These are phyloP conservation scores for Nemotelus nigrinus DNA, from an alignment of 2,888 invertebrate genomes.

Conservation along the genomic window DNA sequence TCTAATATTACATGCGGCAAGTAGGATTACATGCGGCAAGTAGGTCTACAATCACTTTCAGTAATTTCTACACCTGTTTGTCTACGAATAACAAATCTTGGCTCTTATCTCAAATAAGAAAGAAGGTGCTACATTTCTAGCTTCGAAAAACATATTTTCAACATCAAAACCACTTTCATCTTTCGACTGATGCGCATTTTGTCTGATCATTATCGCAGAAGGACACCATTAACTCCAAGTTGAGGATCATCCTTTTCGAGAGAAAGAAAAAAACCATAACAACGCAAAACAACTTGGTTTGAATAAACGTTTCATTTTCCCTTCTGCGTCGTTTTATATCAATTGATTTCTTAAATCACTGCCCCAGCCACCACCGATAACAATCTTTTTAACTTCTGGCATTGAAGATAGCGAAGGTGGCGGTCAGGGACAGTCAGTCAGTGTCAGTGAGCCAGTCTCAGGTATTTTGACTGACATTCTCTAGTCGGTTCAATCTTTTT, in stretches of 20 bases:
- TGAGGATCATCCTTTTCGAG: constrained; percentile 6
- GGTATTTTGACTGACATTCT: neutral
- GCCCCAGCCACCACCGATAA: constrained; percentile 30
- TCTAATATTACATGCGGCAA: too few relatives aligned
- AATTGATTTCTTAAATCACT: constrained; percentile 44
- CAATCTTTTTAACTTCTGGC: constrained; percentile 41
- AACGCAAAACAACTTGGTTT: constrained; percentile 10
- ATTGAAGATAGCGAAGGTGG: constrained; percentile 35
- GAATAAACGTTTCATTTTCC: constrained; percentile 33
- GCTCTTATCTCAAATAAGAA: too few relatives aligned
- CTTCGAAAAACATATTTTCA: too few relatives aligned
- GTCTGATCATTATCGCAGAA: constrained; percentile 31
- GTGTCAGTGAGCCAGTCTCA: neutral
- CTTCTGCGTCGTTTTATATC: neutral
- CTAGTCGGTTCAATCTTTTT: neutral
- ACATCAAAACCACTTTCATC: too few relatives aligned
- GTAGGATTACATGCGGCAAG: too few relatives aligned
- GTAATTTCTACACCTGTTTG: too few relatives aligned
- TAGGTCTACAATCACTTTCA: too few relatives aligned
- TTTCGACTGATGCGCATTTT: neutral
- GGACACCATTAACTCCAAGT: constrained; percentile 27
- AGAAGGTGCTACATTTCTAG: too few relatives aligned
- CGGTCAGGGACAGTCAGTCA: constrained; percentile 9
- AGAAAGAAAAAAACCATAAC: too few relatives aligned
- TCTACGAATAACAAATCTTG: too few relatives aligned